A percentile compares a stretch with the other conserved stretches of the same genome.
Conservation (phyloP, 2,797 vertebrate species). For the Notolepis coatsorum region DNA sequence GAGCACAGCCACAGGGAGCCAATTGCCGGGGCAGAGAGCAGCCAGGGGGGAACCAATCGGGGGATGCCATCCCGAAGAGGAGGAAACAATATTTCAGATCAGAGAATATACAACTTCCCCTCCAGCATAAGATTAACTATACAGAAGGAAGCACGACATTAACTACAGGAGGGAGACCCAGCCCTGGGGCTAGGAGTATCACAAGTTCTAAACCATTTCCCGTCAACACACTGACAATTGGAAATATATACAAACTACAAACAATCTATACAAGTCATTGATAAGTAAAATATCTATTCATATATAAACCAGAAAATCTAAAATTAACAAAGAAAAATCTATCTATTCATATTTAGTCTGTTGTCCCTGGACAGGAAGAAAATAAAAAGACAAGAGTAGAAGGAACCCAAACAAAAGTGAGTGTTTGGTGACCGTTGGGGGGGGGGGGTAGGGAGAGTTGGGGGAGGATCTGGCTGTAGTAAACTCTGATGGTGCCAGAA, state of each 20-base stretch:
- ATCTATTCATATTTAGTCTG: too few species aligned
- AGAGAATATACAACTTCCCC: constrained; percentile 49
- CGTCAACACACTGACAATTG: too few species aligned
- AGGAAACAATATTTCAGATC: constrained; percentile 68
- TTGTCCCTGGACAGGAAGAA: constrained; percentile 59
- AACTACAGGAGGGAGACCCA: too few species aligned
- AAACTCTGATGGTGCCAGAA: constrained; percentile 55
- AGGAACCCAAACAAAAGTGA: constrained; percentile 71
- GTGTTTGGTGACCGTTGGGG: constrained; percentile 74
- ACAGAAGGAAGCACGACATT: constrained; percentile 29
- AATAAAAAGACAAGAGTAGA: constrained; percentile 53
- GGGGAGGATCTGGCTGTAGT: constrained; percentile 56
- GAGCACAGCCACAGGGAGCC: constrained; percentile 57
- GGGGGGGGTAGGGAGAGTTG: constrained; percentile 54
- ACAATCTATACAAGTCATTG: too few species aligned
- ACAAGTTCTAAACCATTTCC: too few species aligned
- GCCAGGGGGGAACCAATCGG: constrained; percentile 47
- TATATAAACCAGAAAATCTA: constrained; percentile 34
- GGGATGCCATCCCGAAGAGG: constrained; percentile 45
- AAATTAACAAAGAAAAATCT: constrained; percentile 52
- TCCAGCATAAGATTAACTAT: constrained; percentile 16
- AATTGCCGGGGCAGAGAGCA: constrained; percentile 1
- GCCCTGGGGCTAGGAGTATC: too few species aligned
- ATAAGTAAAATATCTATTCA: constrained; percentile 29
- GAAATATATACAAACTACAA: too few species aligned